phyloP scores from a whole-genome alignment of 2,113 vertebrate species.

The Ploceus nigricollis region DNA sequence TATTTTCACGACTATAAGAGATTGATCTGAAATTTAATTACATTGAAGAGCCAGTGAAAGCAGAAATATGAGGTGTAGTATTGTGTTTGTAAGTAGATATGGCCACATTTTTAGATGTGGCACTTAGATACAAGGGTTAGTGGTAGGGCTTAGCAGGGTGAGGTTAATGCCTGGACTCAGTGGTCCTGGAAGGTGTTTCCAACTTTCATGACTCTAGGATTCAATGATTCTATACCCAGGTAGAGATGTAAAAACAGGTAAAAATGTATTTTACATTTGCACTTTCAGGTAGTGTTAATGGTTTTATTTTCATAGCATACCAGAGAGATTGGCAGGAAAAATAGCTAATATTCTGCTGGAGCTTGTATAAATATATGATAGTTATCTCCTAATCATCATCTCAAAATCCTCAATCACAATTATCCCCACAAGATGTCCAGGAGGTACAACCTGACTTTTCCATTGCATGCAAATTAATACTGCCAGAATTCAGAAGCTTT shows the following conservation, averaged over 20 bases:
- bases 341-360: background rate
- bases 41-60: background rate
- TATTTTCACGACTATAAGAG: rapidly evolving
- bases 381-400: background rate
- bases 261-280: background rate
- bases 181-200: background rate
- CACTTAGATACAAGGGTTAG: background rate
- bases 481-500: background rate
- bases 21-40: background rate
- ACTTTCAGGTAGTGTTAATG: background rate
- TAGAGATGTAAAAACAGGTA: background rate
- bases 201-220: background rate
- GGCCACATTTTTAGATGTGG: background rate
- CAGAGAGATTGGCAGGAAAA: background rate
- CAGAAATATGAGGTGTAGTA: background rate
- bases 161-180: background rate
- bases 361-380: background rate
- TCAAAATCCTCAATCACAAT: background rate
- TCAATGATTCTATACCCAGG: background rate
- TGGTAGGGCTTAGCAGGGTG: rapidly evolving
- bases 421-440: background rate
- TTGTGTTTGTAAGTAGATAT: background rate
- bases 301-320: background rate
- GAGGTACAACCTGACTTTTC: background rate
- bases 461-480: background rate